Evolutionary conservation across 2,888 invertebrate genomes (phyloP), one percentile per base, ranked within the genome.

Genomic region (Parthenolecanium corni): DNA sequence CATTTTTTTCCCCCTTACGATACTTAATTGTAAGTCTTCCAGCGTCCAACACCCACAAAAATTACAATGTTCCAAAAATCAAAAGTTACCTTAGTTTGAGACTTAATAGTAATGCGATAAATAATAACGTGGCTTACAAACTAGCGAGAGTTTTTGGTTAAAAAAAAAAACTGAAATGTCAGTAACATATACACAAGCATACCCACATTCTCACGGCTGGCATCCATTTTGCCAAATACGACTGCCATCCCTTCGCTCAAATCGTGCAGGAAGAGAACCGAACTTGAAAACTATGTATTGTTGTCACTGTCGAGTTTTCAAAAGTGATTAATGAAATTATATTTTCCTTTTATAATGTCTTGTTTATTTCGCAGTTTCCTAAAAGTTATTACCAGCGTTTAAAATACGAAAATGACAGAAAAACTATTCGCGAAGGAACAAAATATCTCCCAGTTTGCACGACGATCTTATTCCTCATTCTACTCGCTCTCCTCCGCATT

Each of bases 271-370:
- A 38, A 20, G 2, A 52, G 36, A 52, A 52, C 25, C 52, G 52
- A 52, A 52, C 12, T 21, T 20, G 20, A 44, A 57, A 24, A 18
- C 24, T 20, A 24, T 21, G 57, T 24, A 44, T 24, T 24, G 57
- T 57, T 42, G 31, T 57, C 57, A 25, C 31, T 57, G 57, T 57
- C 57, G 31, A 44, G 44, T 46, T n/a, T n/a, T n/a, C 25, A 57
- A 57, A 46, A 44, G 44, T 57, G 57, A 57, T 57, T 57, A 46
- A 57, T 57, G 57, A 57, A 57, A 57, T 57, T 57, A 57, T n/a
- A n/a, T 42, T 57, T 57, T 25, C 24, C 20, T 42, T 31, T 23
- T 57, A 14, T 31, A 20, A 20, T 46, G 44, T 25, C 57, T 24
- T 21, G 25, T 23, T 57, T 57, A 57, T 46, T 40, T 44, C 18